Conservation (phyloP, 30 jellyfish, hydroid and myxozoan genomes). For the Hydra vulgaris region DNA sequence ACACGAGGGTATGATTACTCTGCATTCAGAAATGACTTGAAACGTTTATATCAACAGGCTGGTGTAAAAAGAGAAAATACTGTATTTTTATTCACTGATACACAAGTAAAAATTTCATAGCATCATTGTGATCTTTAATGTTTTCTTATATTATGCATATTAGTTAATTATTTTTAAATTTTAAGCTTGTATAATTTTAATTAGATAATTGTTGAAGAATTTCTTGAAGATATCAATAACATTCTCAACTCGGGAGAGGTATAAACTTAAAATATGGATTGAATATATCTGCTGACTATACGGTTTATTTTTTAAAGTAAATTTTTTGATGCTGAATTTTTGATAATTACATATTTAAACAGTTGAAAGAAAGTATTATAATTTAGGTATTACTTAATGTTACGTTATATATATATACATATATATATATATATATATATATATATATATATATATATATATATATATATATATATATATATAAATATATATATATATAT, state of each 20-base stretch:
- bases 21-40: conserved; percentile 78
- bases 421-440: no score
- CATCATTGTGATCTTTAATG: neutral
- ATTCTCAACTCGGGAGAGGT: conserved; percentile 88
- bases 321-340: no score
- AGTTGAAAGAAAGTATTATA: no score
- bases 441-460: no score
- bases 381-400: no score
- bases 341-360: no score
- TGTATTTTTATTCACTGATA: conserved; percentile 80
- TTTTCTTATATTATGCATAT: no score
- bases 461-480: no score
- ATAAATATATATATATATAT: no score
- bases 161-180: neutral
- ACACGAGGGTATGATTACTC: conserved; percentile 88
- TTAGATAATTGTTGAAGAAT: conserved; percentile 85
- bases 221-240: conserved; percentile 84
- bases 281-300: no score
- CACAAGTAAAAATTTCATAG: conserved; percentile 68
- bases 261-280: no score
- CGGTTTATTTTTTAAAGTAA: neutral
- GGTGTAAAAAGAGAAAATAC: conserved; percentile 87
- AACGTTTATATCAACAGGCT: conserved; percentile 66
- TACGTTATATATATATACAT: no score
- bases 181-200: neutral